Conservation (phyloP, 2,797 vertebrate species). For the Falco concolor region DNA sequence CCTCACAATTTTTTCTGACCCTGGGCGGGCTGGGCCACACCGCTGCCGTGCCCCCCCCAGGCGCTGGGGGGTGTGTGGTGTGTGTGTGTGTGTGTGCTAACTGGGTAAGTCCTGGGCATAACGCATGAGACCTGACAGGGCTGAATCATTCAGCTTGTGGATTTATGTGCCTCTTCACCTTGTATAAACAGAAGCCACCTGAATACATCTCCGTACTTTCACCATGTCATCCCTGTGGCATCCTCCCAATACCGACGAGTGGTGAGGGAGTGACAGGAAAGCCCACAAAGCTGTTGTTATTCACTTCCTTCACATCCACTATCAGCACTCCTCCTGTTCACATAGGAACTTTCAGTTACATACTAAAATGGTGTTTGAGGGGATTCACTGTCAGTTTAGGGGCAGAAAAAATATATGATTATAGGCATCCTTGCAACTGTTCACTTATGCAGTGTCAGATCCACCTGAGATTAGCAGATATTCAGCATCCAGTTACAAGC, state of each 20-base stretch:
- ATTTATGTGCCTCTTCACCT: slow-evolving; percentile 35
- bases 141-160: background rate
- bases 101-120: background rate
- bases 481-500: background rate
- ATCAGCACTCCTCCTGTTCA: background rate
- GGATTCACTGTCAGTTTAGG: background rate
- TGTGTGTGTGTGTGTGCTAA: background rate
- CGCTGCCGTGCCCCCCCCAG: background rate
- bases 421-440: background rate
- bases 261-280: background rate
- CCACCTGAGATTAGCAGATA: background rate
- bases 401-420: background rate
- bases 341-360: background rate
- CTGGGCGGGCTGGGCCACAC: accelerated
- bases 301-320: background rate
- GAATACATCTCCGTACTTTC: background rate
- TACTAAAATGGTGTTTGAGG: background rate
- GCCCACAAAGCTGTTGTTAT: background rate
- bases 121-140: slow-evolving; percentile 5
- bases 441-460: background rate
- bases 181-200: slow-evolving; percentile 21
- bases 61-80: background rate
- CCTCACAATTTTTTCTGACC: accelerated
- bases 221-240: background rate
- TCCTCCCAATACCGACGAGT: background rate